Base-by-base conservation (phyloP, 2,888 invertebrate species). In the Lymantria dispar region DNA sequence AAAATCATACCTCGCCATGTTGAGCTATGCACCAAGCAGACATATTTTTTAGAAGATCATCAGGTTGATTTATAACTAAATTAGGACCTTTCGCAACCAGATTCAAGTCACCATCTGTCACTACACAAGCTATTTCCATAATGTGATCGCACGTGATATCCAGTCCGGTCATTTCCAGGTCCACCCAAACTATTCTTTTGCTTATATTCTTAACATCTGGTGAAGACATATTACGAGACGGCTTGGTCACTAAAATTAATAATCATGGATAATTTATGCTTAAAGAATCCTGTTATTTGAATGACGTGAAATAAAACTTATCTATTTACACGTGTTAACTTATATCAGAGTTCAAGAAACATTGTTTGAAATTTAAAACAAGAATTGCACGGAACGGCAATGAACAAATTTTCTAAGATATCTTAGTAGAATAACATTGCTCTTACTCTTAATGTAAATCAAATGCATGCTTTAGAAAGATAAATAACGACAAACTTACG, bases 111-210 rank as follows among this genome's bases (percentile, higher is more conserved):
- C 92, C 88, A 76, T 98, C 97, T 0, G 99, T 99, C 48, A 99
- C 92, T 31, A 99, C 76, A 76, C 97, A 97, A 0, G 98, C 96
- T 49, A 98, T 93, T 92, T 99, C 99, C 71, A 99, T 81, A 48
- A 99, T 96, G 58, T 94, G 93, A 72, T 97, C 95, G 47, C 85
- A 94, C 0, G 95, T 91, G 44, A 95, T 78, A 76, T 98, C 93
- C 12, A 99, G 84, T 0, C 99, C 99, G 8, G 98, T 97, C 98
- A 99, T 97, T 95, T 96, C 96, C 67, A 95, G 79, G 69, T 96
- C 96, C 40, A 96, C 87, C 96, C 96, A 96, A 11, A 95, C 94
- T 58, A 96, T 89, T 36, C 82, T 74, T 48, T 87, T 87, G 0
- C 80, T 78, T 38, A 70, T 70, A 50, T 69, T 68, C 60, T 54